Percentiles rank a stretch among this genome's conserved stretches.
Conservation (phyloP, 2,113 vertebrate genomes). For the Dolichallabes microphthalmus region DNA sequence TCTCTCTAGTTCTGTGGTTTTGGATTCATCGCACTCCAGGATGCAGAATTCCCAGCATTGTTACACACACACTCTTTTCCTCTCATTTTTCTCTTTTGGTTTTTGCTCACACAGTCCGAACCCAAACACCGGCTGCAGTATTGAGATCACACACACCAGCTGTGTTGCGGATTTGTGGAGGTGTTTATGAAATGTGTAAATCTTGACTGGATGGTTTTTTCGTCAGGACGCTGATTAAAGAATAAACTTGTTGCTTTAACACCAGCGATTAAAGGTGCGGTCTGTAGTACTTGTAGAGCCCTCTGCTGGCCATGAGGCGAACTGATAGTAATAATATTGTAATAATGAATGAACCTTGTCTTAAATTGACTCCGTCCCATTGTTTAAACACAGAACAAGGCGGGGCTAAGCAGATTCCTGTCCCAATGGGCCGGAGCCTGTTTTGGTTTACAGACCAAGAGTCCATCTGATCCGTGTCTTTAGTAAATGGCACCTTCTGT, state of each 20-base stretch:
- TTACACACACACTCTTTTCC: background rate
- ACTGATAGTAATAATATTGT: background rate
- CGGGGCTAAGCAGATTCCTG: background rate
- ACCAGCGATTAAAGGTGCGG: background rate
- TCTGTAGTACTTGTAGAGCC: background rate
- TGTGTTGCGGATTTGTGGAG: background rate
- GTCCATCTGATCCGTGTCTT: conserved; percentile 18
- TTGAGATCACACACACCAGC: background rate
- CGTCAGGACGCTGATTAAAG: background rate
- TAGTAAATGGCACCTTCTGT: conserved; percentile 45
- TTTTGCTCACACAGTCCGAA: background rate
- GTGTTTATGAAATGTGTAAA: conserved; percentile 9
- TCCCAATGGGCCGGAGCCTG: background rate
- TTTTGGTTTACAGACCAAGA: background rate
- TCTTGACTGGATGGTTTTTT: background rate
- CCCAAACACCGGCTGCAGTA: background rate
- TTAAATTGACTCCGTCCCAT: background rate
- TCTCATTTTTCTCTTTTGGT: background rate
- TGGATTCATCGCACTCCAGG: conserved; percentile 29
- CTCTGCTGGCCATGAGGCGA: background rate
- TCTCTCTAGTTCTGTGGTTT: conserved; percentile 1
- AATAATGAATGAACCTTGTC: background rate
- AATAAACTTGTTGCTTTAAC: background rate
- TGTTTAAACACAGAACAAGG: background rate
- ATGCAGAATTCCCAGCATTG: background rate